Percentiles rank a stretch among this genome's conserved stretches.
phyloP scores from a whole-genome alignment of 2,113 vertebrate genomes.

The Saguinus imperator region DNA sequence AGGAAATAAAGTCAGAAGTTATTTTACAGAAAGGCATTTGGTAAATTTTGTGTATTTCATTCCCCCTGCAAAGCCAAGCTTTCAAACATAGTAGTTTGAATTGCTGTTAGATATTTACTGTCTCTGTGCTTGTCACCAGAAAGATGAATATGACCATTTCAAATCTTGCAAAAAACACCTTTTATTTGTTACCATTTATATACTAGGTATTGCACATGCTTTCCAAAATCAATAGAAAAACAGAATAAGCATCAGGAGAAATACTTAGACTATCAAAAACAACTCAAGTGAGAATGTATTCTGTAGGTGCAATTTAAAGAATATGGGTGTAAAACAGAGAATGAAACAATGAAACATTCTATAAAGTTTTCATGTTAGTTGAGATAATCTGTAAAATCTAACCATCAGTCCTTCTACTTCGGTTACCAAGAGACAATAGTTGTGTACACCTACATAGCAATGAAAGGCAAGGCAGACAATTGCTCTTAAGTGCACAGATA shows the following conservation, averaged over 20 bases:
- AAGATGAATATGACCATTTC: neutral
- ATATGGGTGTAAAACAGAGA: neutral
- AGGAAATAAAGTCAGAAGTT: neutral
- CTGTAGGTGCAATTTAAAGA: neutral
- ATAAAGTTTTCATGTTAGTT: neutral
- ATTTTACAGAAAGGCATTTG: neutral
- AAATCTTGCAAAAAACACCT: slow-evolving; percentile 64
- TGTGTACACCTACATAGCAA: neutral
- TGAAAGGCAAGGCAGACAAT: neutral
- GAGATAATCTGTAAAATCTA: neutral
- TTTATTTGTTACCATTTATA: neutral
- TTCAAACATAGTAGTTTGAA: slow-evolving; percentile 53
- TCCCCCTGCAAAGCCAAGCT: slow-evolving; percentile 65
- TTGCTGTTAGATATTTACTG: too few species aligned
- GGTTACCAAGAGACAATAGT: neutral
- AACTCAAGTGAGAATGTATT: neutral
- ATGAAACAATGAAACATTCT: neutral
- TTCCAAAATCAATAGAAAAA: neutral
- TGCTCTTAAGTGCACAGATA: neutral
- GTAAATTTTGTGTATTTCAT: slow-evolving; percentile 73
- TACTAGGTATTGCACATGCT: neutral
- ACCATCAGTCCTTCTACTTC: neutral
- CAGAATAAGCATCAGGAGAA: neutral
- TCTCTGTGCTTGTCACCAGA: too few species aligned
- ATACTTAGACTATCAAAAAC: neutral